A percentile compares a stretch with the other conserved stretches of the same genome.
phyloP scores from a whole-genome alignment of 2,113 vertebrate genomes.

The Heterotilapia buettikoferi region DNA sequence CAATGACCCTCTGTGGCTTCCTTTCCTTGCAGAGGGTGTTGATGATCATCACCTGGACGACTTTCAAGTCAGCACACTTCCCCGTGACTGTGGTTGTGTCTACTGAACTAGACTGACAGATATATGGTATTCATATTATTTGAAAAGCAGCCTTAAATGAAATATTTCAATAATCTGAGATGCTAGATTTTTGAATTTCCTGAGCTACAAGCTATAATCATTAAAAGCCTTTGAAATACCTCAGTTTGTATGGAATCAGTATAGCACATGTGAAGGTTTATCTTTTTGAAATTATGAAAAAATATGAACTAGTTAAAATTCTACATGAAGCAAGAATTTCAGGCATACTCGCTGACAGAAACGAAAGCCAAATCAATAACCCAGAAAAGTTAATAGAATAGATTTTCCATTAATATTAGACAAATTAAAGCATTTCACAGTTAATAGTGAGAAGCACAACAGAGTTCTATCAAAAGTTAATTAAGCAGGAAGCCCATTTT shows the following conservation, averaged over 20 bases:
- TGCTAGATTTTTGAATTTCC: not conserved
- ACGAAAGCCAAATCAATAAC: not conserved
- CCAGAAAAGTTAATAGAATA: not conserved
- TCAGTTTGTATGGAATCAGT: not conserved
- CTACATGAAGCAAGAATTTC: not conserved
- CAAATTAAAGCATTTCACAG: not conserved
- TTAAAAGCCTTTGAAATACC: not conserved
- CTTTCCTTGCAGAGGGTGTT: not conserved
- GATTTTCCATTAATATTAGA: not conserved
- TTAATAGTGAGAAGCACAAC: not conserved
- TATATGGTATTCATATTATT: not conserved
- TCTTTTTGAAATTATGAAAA: not conserved
- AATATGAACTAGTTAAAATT: not conserved
- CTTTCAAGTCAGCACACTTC: not conserved
- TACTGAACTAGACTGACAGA: not conserved
- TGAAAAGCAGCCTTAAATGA: not conserved
- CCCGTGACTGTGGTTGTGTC: fast-evolving
- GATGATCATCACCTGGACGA: not conserved
- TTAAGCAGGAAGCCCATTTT: not conserved
- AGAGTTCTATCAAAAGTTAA: not conserved
- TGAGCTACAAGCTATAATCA: not conserved
- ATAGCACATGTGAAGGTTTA: not conserved
- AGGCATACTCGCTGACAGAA: not conserved
- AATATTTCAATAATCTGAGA: not conserved
- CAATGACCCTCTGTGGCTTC: not conserved